Conservation (phyloP, 2,888 invertebrate genomes). For the Latheticus oryzae region DNA sequence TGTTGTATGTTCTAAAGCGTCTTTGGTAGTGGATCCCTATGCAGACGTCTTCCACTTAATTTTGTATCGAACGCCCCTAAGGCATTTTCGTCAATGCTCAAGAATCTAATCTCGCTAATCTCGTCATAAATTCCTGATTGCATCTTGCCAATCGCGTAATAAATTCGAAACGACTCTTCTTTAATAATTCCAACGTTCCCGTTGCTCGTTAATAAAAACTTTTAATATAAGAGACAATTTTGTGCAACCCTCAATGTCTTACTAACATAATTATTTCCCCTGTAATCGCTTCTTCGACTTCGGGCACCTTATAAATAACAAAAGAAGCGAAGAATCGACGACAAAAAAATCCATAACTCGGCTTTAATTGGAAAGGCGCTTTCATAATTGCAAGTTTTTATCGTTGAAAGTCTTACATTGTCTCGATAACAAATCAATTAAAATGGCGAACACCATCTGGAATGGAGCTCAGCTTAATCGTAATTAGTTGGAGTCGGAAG, state of each 20-base stretch:
- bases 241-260: constrained; percentile 15
- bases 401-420: no score
- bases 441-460: no score
- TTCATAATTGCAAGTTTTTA: constrained; percentile 10
- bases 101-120: constrained; percentile 29
- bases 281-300: background rate
- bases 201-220: constrained; percentile 25
- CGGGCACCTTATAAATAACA: constrained; percentile 9
- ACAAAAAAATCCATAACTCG: constrained; percentile 15
- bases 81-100: constrained; percentile 15
- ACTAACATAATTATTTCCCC: constrained; percentile 25
- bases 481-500: no score
- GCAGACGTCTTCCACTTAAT: constrained; percentile 11
- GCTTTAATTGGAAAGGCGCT: constrained; percentile 11
- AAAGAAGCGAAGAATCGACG: background rate
- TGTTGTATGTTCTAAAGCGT: no score
- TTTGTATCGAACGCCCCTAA: constrained; percentile 7
- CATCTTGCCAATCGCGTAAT: constrained; percentile 31
- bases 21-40: background rate
- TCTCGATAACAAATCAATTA: no score
- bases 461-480: no score
- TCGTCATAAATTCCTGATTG: constrained; percentile 35
- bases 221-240: constrained; percentile 35
- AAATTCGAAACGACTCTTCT: constrained; percentile 9
- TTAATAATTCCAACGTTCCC: constrained; percentile 12